A percentile compares a stretch with the other conserved stretches of the same genome.
phyloP scores from a whole-genome alignment of 2,113 vertebrate species.

The Pangasianodon gigas region DNA sequence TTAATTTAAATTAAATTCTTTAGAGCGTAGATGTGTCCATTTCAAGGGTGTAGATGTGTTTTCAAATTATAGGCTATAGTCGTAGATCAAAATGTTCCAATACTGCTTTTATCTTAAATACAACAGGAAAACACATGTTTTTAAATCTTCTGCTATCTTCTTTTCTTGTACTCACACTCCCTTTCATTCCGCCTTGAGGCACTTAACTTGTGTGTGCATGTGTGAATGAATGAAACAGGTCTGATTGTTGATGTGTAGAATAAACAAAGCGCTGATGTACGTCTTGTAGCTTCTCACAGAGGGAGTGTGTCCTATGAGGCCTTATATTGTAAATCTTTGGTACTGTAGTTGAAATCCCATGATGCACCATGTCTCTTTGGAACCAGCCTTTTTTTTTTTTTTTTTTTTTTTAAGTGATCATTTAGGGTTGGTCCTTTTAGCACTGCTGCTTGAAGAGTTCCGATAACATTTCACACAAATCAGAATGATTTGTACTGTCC shows the following conservation, averaged over 20 bases:
- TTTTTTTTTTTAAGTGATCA: not conserved
- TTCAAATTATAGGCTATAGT: not conserved
- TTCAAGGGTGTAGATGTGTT: not conserved
- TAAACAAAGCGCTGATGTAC: conserved; percentile 11
- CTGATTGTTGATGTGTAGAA: conserved; percentile 1
- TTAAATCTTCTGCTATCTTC: not conserved
- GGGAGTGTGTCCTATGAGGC: not conserved
- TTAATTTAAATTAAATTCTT: not conserved
- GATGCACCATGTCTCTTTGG: conserved; percentile 7
- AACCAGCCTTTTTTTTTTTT: not conserved
- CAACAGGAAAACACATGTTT: not conserved
- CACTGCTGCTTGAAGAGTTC: conserved; percentile 2
- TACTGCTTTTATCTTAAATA: not conserved
- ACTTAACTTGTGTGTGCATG: not conserved
- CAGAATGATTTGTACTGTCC: not conserved
- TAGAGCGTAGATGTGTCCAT: not conserved
- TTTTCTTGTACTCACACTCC: not conserved
- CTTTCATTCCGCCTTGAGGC: not conserved
- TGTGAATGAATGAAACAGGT: conserved; percentile 8
- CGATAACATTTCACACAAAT: conserved; percentile 41
- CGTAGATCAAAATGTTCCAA: not conserved
- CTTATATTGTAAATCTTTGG: conserved; percentile 24
- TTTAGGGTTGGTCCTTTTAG: not conserved
- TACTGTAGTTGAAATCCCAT: conserved; percentile 36
- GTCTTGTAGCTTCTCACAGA: conserved; percentile 4